These are phyloP conservation scores for Scaptomyza caliginosa DNA, from an alignment of 2,888 invertebrate genomes.

Conservation along the genomic window DNA sequence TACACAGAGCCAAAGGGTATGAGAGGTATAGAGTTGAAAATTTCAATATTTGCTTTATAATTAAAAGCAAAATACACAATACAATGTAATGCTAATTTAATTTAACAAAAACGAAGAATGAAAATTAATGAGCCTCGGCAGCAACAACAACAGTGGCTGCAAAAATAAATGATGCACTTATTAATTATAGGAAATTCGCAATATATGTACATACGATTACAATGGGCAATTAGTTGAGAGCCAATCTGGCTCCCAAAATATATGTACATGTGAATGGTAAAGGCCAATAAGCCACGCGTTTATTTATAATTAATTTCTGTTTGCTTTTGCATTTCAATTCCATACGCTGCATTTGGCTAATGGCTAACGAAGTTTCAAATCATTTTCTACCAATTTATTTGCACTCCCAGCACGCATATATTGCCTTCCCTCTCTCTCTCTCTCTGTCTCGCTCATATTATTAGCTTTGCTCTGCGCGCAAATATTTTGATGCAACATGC, in stretches of 20 bases:
- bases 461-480: constrained; percentile 42
- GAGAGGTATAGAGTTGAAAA: constrained; percentile 17
- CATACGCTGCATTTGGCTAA: constrained; percentile 55
- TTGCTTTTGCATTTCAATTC: constrained; percentile 42
- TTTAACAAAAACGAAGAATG: constrained; percentile 19
- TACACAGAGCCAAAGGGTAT: constrained; percentile 10
- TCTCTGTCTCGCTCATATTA: constrained; percentile 10
- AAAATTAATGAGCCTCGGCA: constrained; percentile 10
- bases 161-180: constrained; percentile 41
- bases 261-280: not conserved
- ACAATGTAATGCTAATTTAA: constrained; percentile 41
- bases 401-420: not conserved
- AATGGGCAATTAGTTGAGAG: constrained; percentile 43
- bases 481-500: constrained; percentile 78
- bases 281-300: constrained; percentile 20
- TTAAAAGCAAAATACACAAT: constrained; percentile 32
- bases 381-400: constrained; percentile 21
- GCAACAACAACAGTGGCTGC: constrained; percentile 13
- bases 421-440: not conserved
- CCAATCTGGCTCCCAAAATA: constrained; percentile 38
- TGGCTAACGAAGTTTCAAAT: constrained; percentile 41
- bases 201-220: constrained; percentile 29
- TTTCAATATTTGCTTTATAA: constrained; percentile 50
- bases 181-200: constrained; percentile 35
- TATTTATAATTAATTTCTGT: constrained; percentile 68